A percentile compares a stretch with the other conserved stretches of the same genome.
phyloP scores from a whole-genome alignment of 2,888 invertebrate species.

The Mechanitis mazaeus region DNA sequence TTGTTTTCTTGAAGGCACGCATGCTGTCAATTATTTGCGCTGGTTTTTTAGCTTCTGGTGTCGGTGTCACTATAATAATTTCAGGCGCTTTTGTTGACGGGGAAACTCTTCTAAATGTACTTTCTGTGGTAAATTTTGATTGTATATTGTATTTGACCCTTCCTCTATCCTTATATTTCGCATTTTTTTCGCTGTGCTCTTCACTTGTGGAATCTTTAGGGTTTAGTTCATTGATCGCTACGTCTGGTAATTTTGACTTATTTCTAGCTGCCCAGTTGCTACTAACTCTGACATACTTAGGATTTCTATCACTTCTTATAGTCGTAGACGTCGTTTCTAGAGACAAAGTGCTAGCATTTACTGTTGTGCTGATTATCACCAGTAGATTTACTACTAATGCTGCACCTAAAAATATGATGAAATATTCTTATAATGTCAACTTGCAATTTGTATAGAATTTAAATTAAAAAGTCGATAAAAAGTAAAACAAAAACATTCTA shows the following conservation, averaged over 20 bases:
- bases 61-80: constrained; percentile 62
- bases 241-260: constrained; percentile 50
- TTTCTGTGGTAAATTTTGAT: constrained; percentile 49
- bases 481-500: no score
- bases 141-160: constrained; percentile 53
- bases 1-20: constrained; percentile 58
- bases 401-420: constrained; percentile 57
- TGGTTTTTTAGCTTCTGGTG: constrained; percentile 60
- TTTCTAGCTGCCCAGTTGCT: constrained; percentile 40
- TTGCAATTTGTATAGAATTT: not conserved
- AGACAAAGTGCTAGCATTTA: constrained; percentile 53
- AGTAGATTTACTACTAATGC: constrained; percentile 67
- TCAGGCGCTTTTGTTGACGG: constrained; percentile 46
- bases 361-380: constrained; percentile 59
- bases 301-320: constrained; percentile 46
- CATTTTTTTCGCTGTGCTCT: constrained; percentile 66
- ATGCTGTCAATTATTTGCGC: constrained; percentile 62
- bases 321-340: constrained; percentile 49
- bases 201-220: constrained; percentile 61
- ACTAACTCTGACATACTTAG: constrained; percentile 43
- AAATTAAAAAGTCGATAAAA: not conserved
- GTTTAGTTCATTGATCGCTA: constrained; percentile 61
- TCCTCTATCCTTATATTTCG: constrained; percentile 70
- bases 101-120: constrained; percentile 40
- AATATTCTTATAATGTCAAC: not conserved